phyloP scores from a whole-genome alignment of 2,888 invertebrate species.

The Syrista parreyssii region DNA sequence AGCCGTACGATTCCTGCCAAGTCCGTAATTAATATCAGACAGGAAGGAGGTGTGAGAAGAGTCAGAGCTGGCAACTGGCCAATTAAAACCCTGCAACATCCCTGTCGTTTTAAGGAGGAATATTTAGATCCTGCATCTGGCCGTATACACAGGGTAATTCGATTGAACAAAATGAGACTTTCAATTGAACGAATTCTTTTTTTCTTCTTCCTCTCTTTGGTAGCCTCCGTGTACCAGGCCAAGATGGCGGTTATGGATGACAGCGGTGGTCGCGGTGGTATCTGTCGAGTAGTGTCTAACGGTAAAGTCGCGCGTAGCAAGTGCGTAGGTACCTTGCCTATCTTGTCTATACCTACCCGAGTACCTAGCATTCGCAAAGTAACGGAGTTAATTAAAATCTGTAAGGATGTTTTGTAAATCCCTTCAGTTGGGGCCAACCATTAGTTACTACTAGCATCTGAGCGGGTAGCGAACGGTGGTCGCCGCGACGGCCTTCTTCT shows the following conservation, averaged over 20 bases:
- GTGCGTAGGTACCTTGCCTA: background rate
- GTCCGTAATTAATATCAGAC: background rate
- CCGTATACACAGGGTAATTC: background rate
- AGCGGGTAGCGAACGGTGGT: background rate
- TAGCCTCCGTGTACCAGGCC: background rate
- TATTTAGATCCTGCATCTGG: background rate
- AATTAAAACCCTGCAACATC: background rate
- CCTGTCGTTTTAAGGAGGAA: background rate
- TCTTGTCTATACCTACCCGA: background rate
- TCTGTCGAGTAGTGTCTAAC: background rate
- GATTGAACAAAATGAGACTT: background rate
- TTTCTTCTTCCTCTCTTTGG: background rate
- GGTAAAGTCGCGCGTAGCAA: background rate
- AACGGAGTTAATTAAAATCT: conserved; percentile 52
- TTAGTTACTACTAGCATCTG: background rate
- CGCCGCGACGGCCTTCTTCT: background rate
- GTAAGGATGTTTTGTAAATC: conserved; percentile 39
- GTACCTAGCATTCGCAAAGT: conserved; percentile 25
- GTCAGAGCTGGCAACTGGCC: background rate
- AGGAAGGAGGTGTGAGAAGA: background rate
- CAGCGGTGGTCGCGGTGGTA: background rate
- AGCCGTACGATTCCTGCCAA: background rate
- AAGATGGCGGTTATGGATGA: background rate
- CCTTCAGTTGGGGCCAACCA: conserved; percentile 27
- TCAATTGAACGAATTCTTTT: background rate